phyloP scores from a whole-genome alignment of 2,113 vertebrate genomes.

The Psettodes erumei region DNA sequence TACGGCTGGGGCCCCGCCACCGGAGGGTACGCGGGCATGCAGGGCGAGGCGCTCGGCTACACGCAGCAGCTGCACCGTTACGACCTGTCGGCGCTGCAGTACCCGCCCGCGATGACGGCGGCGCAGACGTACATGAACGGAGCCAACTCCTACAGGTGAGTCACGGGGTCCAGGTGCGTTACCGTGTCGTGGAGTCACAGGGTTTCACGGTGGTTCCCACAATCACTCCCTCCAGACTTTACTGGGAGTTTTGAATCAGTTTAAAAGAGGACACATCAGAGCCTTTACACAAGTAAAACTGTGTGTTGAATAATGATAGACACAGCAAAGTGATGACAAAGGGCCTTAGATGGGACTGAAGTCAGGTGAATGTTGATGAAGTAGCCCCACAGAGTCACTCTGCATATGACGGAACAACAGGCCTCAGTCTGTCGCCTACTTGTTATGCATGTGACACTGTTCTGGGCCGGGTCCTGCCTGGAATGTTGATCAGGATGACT shows the following conservation, averaged over 20 bases:
- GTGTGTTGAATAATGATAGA: no score
- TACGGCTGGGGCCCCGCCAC: constrained; percentile 84
- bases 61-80: constrained; percentile 85
- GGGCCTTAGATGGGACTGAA: background rate
- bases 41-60: constrained; percentile 84
- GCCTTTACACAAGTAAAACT: no score
- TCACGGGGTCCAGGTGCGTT: no score
- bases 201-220: no score
- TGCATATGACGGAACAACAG: constrained; percentile 33
- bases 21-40: constrained; percentile 83
- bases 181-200: no score
- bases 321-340: no score
- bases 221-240: no score
- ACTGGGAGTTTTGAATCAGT: no score
- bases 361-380: background rate
- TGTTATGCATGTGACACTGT: constrained; percentile 57
- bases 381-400: constrained; percentile 4
- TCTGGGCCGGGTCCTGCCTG: constrained; percentile 47
- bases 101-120: constrained; percentile 76
- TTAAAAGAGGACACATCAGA: no score
- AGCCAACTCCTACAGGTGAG: constrained; percentile 84
- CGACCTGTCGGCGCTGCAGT: constrained; percentile 80
- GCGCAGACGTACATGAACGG: constrained; percentile 85
- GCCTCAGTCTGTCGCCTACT: constrained; percentile 44
- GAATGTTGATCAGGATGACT: constrained; percentile 73